Evolutionary conservation across 2,113 vertebrate genomes (phyloP).

Genomic region (Macrotis lagotis): DNA sequence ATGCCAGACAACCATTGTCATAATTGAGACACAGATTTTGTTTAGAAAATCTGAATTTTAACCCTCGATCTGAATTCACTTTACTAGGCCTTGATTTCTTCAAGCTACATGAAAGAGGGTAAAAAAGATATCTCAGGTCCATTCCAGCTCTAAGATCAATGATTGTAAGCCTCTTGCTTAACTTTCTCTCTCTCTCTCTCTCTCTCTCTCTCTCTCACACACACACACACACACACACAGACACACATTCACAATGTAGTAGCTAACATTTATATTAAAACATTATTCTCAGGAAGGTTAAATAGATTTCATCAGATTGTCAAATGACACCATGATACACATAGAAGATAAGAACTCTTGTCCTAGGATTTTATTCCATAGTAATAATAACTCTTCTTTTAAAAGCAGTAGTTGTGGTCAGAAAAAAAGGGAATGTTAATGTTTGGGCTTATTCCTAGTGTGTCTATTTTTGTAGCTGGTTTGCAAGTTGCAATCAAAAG

Average conservation of each 20-base stretch:
- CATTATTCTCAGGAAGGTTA: neutral
- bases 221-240: neutral
- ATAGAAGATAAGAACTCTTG: neutral
- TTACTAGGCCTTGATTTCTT: neutral
- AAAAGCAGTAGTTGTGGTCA: neutral
- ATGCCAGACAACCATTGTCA: neutral
- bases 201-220: neutral
- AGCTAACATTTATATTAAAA: neutral
- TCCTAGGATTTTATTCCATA: neutral
- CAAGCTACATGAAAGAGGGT: neutral
- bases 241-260: too few species aligned
- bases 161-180: neutral
- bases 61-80: neutral
- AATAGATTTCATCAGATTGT: neutral
- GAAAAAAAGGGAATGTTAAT: neutral
- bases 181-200: neutral
- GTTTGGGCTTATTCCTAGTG: neutral
- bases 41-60: fast-evolving
- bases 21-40: neutral
- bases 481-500: neutral
- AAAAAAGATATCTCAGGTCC: neutral
- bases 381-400: neutral
- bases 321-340: neutral
- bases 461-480: neutral
- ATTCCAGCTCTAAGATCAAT: neutral